phyloP scores from a whole-genome alignment of 2,888 invertebrate species.

The Eupithecia dodoneata region DNA sequence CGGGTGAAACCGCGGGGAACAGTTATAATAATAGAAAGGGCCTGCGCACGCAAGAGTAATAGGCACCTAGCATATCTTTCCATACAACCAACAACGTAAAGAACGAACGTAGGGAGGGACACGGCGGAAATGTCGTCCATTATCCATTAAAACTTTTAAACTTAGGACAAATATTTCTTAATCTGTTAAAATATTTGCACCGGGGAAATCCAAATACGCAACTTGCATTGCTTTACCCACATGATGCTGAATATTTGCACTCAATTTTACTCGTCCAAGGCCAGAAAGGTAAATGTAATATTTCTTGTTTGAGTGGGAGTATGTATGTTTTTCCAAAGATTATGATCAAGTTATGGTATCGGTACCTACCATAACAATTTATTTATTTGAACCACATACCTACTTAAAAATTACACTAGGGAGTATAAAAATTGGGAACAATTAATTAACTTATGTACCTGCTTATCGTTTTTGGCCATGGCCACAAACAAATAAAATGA shows the following conservation, averaged over 20 bases:
- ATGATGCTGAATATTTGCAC: background rate
- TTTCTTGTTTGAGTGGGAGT: background rate
- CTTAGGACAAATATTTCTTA: background rate
- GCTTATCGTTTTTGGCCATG: background rate
- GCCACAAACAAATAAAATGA: background rate
- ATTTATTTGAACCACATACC: too few relatives aligned
- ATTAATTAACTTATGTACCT: background rate
- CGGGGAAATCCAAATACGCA: background rate
- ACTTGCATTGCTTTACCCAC: background rate
- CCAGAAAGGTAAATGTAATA: background rate
- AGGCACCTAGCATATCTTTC: background rate
- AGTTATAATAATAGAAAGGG: background rate
- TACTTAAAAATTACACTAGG: too few relatives aligned
- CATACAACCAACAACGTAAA: background rate
- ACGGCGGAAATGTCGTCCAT: background rate
- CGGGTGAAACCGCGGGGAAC: too few relatives aligned
- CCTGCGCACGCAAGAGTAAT: background rate
- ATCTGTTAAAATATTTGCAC: background rate
- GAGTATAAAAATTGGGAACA: too few relatives aligned
- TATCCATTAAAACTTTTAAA: background rate
- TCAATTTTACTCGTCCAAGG: background rate
- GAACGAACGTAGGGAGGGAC: background rate
- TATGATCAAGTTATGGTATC: background rate
- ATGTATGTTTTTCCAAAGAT: background rate
- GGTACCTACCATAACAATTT: background rate